Base-by-base conservation (phyloP, 2,888 invertebrate species). In the Nomada lathburiana region DNA sequence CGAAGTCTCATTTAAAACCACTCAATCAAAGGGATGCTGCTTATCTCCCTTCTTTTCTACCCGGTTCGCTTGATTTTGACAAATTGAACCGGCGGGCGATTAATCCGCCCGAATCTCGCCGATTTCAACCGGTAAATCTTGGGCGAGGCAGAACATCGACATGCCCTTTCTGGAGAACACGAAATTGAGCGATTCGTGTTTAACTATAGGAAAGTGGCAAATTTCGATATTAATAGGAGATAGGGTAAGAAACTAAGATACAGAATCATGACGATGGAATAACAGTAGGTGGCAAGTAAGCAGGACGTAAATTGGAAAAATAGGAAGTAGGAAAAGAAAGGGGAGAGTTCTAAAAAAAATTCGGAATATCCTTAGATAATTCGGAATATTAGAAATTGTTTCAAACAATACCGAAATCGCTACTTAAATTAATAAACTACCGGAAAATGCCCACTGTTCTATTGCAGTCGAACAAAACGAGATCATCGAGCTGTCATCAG, bases 1-100 rank as follows among this genome's bases (percentile, higher is more conserved):
- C 64, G 47, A 26, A 65, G 44, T 65, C 70, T 65, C 79, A 80
- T 80, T 80, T 77, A 70, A 80, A 80, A 77, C 64, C 63, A 70
- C 79, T 80, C 77, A 80, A 80, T 80, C 79, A 80, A 80, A 70
- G 23, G 29, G 47, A 50, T 20, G 47, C 75, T 23, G 67, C 20
- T 67, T 67, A 62, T 53, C 70, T 26, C 47, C 57, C 26, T 64
- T 36, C 63, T 50, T 78, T 67, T 64, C 59, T 23, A 20, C 20
- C 7, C 52, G 10, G 16, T 26, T 16, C 50, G 29, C 53, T 60
- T 77, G 52, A 65, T 60, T 59, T 64, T 80, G 79, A 80, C 70
- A 77, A 77, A 80, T 80, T 65, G 78, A 26, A 18, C n/a, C 23
- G 44, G 7, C 36, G 70, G 55, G 77, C 78, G 64, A 79, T 79